Evolutionary conservation across 2,888 invertebrate genomes (phyloP), one percentile per base, ranked within the genome.

Genomic region (Noctua pronuba): DNA sequence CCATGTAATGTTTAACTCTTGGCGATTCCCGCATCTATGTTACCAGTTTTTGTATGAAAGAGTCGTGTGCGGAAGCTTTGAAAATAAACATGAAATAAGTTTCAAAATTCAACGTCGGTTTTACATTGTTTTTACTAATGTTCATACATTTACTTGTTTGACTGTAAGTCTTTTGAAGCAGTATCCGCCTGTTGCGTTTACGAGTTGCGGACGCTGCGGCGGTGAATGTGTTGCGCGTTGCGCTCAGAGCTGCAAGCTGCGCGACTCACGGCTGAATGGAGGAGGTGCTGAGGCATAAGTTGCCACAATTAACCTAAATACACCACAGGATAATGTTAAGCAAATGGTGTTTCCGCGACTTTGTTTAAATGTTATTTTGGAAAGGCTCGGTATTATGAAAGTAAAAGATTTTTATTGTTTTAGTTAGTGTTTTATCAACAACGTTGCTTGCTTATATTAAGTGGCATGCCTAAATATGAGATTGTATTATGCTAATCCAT

Each of bases 301-400:
- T 24, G 62, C 41, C 46, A n/a, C 35, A 5, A 69, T 80, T 69
- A 80, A 75, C 85, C 72, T 31, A 41, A 62, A 79, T 73, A 60
- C 31, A n/a, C 16, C 18, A 10, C 7, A 44, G 31, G 28, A 46
- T 8, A 46, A 46, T 35, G n/a, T 44, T 18, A 55, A 46, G 38
- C 7, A 38, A 31, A n/a, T 11, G 4, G 7, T 31, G 28, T 73
- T 72, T 21, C 35, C 16, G 35, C 52, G 8, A 21, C 35, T 62
- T 24, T 70, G n/a, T 52, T 28, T 16, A 16, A 16, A 52, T n/a
- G 11, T n/a, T 21, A 24, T 44, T 41, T 41, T 13, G 31, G 21
- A 75, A 62, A 49, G 18, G 16, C 21, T 62, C 18, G 1, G 21
- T 5, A 13, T 28, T 28, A 7, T 6, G 38, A 35, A 21, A 38